Percentiles rank a stretch among this genome's conserved stretches.
phyloP scores from a whole-genome alignment of 2,888 invertebrate genomes.

The Ferrisia virgata region DNA sequence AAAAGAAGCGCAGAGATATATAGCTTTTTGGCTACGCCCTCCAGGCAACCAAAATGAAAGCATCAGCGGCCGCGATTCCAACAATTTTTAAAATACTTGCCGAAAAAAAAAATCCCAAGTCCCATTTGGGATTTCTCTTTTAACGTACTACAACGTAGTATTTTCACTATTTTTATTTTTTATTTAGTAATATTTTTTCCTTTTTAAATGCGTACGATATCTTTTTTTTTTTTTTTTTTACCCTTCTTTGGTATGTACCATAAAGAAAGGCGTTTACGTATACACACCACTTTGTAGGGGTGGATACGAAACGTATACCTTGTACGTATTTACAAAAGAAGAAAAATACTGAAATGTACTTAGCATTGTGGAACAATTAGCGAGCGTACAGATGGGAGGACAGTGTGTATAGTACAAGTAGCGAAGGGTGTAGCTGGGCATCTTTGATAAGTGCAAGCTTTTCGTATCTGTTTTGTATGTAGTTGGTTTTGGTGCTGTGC shows the following conservation, averaged over 20 bases:
- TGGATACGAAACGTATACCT: too few species aligned
- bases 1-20: neutral
- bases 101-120: neutral
- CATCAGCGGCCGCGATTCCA: conserved; percentile 9
- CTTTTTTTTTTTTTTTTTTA: neutral
- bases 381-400: too few species aligned
- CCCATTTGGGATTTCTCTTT: conserved; percentile 22
- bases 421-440: neutral
- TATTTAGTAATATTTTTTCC: neutral
- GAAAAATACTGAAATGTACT: neutral
- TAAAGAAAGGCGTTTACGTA: neutral
- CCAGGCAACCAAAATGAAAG: conserved; percentile 16
- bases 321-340: neutral
- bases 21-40: neutral
- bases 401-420: neutral
- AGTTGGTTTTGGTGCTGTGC: too few species aligned
- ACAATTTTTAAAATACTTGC: conserved; percentile 5
- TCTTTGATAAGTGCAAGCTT: neutral
- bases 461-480: too few species aligned
- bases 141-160: neutral
- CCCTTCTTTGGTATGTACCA: too few species aligned
- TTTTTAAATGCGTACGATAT: conserved; percentile 1
- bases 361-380: neutral
- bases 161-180: neutral
- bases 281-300: too few species aligned